Base-by-base conservation (phyloP, 1,140 invertebrate genomes). In the Drosophila gunungcola region DNA sequence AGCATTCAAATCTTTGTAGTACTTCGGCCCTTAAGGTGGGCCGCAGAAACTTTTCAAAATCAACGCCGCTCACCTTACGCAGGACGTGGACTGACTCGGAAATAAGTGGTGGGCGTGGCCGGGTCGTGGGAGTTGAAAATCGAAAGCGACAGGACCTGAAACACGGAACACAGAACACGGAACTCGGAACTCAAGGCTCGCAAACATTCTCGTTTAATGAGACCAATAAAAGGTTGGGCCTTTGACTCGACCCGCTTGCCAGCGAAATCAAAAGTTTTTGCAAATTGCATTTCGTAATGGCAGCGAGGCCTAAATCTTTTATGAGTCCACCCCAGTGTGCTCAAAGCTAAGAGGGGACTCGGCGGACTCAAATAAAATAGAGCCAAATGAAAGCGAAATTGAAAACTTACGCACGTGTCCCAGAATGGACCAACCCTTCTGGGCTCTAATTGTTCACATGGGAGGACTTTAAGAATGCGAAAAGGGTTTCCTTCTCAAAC, bases 201-300 rank as follows among this genome's bases (percentile, higher is more conserved):
- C 79, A 79, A 88, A 70, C 83, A 86, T 86, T 88, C 65, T 76
- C 75, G 58, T 79, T 86, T 86, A 86, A 86, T 86, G 83, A 86
- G 83, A 88, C 83, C 83, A 86, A 86, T 86, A 86, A 86, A 88
- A 86, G 79, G 78, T 63, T 41, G 64, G 73, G 61, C 54, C 45
- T 72, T 45, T 38, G 46, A 67, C 43, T 42, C 52, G 36, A 41
- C 39, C 45, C 32, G 57, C 54, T 48, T 69, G 16, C 49, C 51
- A 43, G 48, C 77, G 79, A 86, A 86, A 86, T 86, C 83, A 86
- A 88, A 86, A 86, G 82, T 86, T 86, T 88, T 69, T 82, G 64
- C 75, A 86, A 86, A 86, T 86, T 86, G 82, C 82, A 82, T 86
- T 77, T 88, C 73, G 80, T 84, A 84, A 83, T 80, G 76, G 80